Conservation (phyloP, 37 sponge, comb jelly and placozoan genomes). For the Beroe ovata region DNA sequence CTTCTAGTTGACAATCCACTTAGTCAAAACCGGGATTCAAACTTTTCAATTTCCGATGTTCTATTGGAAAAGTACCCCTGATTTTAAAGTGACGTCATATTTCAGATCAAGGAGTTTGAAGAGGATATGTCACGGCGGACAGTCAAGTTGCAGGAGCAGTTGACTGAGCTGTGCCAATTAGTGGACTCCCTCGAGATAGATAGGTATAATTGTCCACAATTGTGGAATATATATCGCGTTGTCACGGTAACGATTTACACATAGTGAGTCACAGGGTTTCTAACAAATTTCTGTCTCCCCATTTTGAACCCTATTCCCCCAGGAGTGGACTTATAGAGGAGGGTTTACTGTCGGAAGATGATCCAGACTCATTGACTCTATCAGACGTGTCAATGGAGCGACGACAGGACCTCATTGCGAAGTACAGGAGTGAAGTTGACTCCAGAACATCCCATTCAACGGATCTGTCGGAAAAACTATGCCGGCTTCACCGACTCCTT, state of each 20-base stretch:
- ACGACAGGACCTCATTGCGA: constrained; percentile 1
- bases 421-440: constrained; percentile 54
- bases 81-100: too few relatives aligned
- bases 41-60: too few relatives aligned
- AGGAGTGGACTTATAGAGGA: constrained; percentile 40
- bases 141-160: background rate
- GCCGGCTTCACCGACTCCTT: constrained; percentile 22
- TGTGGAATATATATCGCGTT: too few relatives aligned
- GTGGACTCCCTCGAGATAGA: constrained; percentile 54
- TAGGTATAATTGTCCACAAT: too few relatives aligned
- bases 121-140: constrained; percentile 26
- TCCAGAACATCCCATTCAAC: background rate
- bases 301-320: too few relatives aligned
- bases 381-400: constrained; percentile 6
- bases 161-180: background rate
- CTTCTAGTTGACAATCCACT: too few relatives aligned
- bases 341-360: constrained; percentile 30
- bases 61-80: too few relatives aligned
- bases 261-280: too few relatives aligned
- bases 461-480: background rate
- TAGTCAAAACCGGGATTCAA: too few relatives aligned
- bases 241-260: too few relatives aligned
- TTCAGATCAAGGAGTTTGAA: constrained; percentile 65
- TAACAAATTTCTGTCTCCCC: too few relatives aligned
- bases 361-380: constrained; percentile 21